A percentile compares a stretch with the other conserved stretches of the same genome.
Evolutionary conservation across 2,888 invertebrate genomes (phyloP).

Genomic region (Willowsia nigromaculata): DNA sequence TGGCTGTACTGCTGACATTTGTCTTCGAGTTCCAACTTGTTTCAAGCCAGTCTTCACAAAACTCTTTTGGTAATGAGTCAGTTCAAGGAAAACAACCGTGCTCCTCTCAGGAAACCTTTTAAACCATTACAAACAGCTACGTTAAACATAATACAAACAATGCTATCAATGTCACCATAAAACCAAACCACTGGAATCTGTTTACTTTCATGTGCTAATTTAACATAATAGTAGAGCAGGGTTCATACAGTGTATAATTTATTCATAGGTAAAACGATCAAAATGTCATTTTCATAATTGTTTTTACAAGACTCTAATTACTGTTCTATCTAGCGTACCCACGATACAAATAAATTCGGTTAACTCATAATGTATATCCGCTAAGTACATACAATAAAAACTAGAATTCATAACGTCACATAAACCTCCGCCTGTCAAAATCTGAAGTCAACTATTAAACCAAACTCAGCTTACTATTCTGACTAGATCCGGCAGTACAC

Average conservation of each 20-base stretch:
- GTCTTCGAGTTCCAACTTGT: background rate
- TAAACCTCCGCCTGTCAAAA: slow-evolving; percentile 1
- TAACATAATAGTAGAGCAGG: background rate
- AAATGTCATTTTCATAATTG: slow-evolving; percentile 24
- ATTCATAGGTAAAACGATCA: background rate
- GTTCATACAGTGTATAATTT: background rate
- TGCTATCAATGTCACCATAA: slow-evolving; percentile 32
- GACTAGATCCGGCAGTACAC: background rate
- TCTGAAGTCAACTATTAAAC: background rate
- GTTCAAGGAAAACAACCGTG: background rate
- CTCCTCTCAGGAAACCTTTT: slow-evolving; percentile 5
- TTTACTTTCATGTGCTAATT: slow-evolving; percentile 2
- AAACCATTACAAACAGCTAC: background rate
- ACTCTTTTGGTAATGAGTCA: background rate
- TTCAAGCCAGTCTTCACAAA: background rate
- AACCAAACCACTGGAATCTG: background rate
- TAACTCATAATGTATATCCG: slow-evolving; percentile 7
- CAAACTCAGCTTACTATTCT: background rate
- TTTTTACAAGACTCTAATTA: slow-evolving; percentile 30
- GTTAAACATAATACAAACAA: background rate
- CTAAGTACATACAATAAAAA: slow-evolving; percentile 33
- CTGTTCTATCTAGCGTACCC: background rate
- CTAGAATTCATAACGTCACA: slow-evolving; percentile 6
- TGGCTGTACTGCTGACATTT: background rate
- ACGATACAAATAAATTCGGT: background rate